Conservation (phyloP, 2,797 vertebrate genomes). For the Acipenser ruthenus region DNA sequence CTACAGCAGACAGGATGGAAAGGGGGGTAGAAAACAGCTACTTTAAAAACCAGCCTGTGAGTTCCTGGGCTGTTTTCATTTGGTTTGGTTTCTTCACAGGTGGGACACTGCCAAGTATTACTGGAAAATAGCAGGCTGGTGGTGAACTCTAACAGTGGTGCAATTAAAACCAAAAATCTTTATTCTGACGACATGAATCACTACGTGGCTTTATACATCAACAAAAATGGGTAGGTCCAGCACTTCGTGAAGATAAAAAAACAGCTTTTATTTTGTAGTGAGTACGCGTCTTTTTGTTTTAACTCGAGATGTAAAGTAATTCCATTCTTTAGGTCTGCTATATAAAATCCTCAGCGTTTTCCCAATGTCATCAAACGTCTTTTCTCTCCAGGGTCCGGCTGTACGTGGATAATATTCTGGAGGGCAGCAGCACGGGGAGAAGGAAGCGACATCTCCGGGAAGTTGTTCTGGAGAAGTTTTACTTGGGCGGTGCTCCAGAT, state of each 20-base stretch:
- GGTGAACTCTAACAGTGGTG: slow-evolving; percentile 44
- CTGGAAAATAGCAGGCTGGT: slow-evolving; percentile 65
- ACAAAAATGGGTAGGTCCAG: slow-evolving; percentile 46
- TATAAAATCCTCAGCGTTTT: background rate
- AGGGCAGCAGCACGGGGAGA: accelerated
- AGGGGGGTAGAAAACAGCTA: background rate
- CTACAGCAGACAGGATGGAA: background rate
- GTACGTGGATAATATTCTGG: slow-evolving; percentile 71
- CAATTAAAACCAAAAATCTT: slow-evolving; percentile 50
- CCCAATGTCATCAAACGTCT: background rate
- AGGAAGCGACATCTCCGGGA: background rate
- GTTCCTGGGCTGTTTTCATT: background rate
- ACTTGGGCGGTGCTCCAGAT: slow-evolving; percentile 63
- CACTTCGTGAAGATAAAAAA: too few relatives aligned
- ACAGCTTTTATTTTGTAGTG: too few relatives aligned
- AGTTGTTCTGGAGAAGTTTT: slow-evolving; percentile 29
- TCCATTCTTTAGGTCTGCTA: background rate
- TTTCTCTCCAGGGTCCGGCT: slow-evolving; percentile 59
- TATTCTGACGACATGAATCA: slow-evolving; percentile 76
- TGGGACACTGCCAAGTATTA: slow-evolving; percentile 62
- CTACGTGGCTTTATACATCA: slow-evolving; percentile 72
- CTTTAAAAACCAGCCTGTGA: too few relatives aligned
- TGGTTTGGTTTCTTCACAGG: slow-evolving; percentile 46
- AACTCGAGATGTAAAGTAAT: background rate
- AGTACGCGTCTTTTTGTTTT: background rate